Base-by-base conservation (phyloP, 2,888 invertebrate species). In the Xestoiulus laeticollis region DNA sequence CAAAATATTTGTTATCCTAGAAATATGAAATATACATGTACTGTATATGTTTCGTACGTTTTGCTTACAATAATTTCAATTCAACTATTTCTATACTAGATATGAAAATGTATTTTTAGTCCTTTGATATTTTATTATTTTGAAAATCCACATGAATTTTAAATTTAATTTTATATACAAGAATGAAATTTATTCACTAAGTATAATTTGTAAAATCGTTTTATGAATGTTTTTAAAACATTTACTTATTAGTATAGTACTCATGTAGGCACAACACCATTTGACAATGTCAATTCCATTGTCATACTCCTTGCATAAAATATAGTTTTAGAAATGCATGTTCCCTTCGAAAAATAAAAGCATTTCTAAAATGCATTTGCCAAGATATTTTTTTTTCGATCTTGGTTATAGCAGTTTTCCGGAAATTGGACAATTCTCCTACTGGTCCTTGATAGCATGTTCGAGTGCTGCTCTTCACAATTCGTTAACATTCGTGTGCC, bases 391-490 rank as follows among this genome's bases (percentile, higher is more conserved):
- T 53, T 1, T 78, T n/a, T 68, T 38, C 68, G 68, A 68, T 78
- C 26, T 78, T 10, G 14, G 78, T 78, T 30, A 22, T 30, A 12
- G 30, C 30, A 14, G 3, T 30, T 78, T 78, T 78, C 30, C 78
- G 30, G 78, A 78, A 78, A 78, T 78, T 78, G 22, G 78, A 26
- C 78, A 14, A 78, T 30, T 22, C 78, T 26, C 26, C 68, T 26
- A 68, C 26, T 22, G 68, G 68, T 68, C 26, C 68, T 68, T 68
- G 26, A 26, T 26, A 78, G 78, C 30, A 78, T 78, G 78, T 30
- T 78, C 78, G 78, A 78, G 78, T 78, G 78, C 30, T 14, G 78
- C 30, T 78, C 78, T 78, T 78, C 78, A 30, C 78, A 30, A 78
- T 78, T 78, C 16, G 78, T 26, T 78, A 78, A 78, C 78, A 30